A percentile compares a stretch with the other conserved stretches of the same genome.
Evolutionary conservation across 2,888 invertebrate species (phyloP).

Genomic region (Melanophora roralis): DNA sequence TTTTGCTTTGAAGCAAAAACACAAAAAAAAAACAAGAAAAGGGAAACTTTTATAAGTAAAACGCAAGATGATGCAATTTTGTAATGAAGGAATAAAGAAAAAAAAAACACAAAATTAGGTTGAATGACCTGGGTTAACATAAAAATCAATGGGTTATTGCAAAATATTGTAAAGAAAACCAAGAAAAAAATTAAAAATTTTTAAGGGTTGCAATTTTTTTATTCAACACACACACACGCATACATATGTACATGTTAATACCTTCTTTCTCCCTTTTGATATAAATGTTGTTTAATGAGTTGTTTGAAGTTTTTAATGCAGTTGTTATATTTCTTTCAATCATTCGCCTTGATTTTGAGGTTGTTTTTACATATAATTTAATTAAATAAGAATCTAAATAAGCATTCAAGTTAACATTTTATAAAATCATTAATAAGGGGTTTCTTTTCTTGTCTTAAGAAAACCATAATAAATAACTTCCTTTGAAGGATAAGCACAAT

Average conservation of each 20-base stretch:
- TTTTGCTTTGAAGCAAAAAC: not conserved
- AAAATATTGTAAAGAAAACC: constrained; percentile 29
- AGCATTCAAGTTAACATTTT: constrained; percentile 23
- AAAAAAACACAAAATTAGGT: constrained; percentile 43
- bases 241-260: not conserved
- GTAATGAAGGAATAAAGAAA: constrained; percentile 11
- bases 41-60: constrained; percentile 54
- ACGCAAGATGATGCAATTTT: constrained; percentile 34
- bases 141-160: constrained; percentile 61
- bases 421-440: not conserved
- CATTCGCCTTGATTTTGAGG: constrained; percentile 46
- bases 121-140: constrained; percentile 65
- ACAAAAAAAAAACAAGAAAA: constrained; percentile 5
- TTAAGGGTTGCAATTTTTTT: constrained; percentile 38
- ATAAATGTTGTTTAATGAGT: not conserved
- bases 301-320: constrained; percentile 3
- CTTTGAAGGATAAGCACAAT: not conserved
- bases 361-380: constrained; percentile 47
- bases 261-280: not conserved
- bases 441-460: constrained; percentile 1
- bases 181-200: constrained; percentile 1
- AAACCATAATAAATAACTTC: constrained; percentile 6
- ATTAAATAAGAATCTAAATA: constrained; percentile 38
- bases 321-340: constrained; percentile 38
- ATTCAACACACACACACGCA: too few species aligned